Base-by-base conservation (phyloP, 2,797 vertebrate species). In the Hapalemur alaotrensis region DNA sequence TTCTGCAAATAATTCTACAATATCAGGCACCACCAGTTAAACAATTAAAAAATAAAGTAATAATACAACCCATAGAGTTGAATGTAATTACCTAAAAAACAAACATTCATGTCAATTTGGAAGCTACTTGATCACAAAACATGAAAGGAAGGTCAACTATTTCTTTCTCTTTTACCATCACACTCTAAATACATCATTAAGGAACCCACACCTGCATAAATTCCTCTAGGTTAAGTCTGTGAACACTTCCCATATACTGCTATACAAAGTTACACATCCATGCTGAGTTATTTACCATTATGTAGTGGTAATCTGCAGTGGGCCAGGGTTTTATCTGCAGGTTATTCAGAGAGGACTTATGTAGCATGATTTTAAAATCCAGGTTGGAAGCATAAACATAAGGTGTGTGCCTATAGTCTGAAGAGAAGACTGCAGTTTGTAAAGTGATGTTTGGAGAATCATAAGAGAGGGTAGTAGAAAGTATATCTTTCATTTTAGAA, bases 91-190 rank as follows among this genome's bases (percentile, higher is more conserved):
- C 98, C 98, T 98, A 97, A 96, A 98, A 99, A 99, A 98, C 98
- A 98, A 98, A 98, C 98, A 98, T 98, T 98, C 98, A 98, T 98
- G 98, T 98, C 96, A 98, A 97, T 97, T 98, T 98, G 99, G 99
- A 99, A 99, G 98, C 99, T 99, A 99, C 98, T 98, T 99, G 98
- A 98, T 99, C 99, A 99, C 98, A 98, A 98, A 99, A 99, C 98
- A 99, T 98, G 95, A 99, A 99, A 98, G 94, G 95, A 98, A 98
- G 98, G 98, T 99, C 99, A 98, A 99, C 99, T 98, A 99, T 97
- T 97, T 97, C 97, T 97, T 98, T 98, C 97, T 96, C 98, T 99
- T 99, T 99, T 99, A 99, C 96, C 98, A 98, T 98, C 97, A 98
- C 98, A 98, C 96, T 99, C 99, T 99, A 99, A 98, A 97, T 98